Evolutionary conservation across 2,888 invertebrate species (phyloP).

Genomic region (Drosophila peninsularis): DNA sequence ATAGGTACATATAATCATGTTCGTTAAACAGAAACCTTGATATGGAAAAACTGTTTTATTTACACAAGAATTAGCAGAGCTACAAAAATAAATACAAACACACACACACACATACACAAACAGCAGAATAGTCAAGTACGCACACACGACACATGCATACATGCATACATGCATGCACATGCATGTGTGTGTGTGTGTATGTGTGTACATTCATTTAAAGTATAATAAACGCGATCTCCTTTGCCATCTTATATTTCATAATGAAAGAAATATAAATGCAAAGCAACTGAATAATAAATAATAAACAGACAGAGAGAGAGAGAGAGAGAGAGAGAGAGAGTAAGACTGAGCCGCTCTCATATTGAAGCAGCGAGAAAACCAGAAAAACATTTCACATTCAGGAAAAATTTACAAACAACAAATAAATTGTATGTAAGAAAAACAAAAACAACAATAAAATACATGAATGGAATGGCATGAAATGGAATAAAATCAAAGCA

Average conservation of each 20-base stretch:
- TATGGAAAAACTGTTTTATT: constrained; percentile 52
- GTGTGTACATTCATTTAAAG: constrained; percentile 7
- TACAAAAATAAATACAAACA: constrained; percentile 40
- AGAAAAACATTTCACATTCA: constrained; percentile 65
- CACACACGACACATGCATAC: constrained; percentile 1
- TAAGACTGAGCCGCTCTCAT: constrained; percentile 53
- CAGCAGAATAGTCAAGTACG: neutral
- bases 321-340: neutral
- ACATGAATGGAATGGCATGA: constrained; percentile 66
- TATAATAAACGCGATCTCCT: constrained; percentile 42
- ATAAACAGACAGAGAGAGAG: constrained; percentile 11
- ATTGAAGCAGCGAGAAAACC: constrained; percentile 49
- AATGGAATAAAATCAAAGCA: constrained; percentile 54
- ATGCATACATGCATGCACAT: neutral
- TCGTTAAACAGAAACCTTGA: constrained; percentile 47
- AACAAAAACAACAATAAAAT: constrained; percentile 25
- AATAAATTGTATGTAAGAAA: constrained; percentile 16
- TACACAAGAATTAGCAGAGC: constrained; percentile 52
- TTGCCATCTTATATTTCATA: constrained; percentile 46
- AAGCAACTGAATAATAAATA: constrained; percentile 39
- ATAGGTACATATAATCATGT: constrained; percentile 22
- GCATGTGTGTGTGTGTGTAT: neutral
- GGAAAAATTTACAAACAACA: constrained; percentile 51
- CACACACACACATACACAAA: constrained; percentile 6
- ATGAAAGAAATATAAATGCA: constrained; percentile 26